Base-by-base conservation (phyloP, 2,797 vertebrate species). In the Xerus rutilus region DNA sequence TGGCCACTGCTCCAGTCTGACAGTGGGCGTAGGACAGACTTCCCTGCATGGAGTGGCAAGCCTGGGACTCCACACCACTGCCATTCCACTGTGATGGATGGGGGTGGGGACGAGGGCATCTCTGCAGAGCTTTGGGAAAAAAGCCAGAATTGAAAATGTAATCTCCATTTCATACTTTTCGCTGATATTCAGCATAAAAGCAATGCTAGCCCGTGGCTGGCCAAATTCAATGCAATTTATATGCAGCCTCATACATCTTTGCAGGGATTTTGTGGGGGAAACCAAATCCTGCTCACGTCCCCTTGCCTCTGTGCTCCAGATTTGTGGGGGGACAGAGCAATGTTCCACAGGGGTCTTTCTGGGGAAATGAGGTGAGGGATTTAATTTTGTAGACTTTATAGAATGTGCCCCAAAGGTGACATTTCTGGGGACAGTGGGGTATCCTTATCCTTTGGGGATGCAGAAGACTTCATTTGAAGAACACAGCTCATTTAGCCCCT, bases 121-220 rank as follows among this genome's bases (percentile, higher is more conserved):
- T 97, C 96, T 90, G 95, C 35, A 97, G 97, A 96, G 97, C 96
- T 97, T 97, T 97, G 96, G 96, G 97, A 95, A 97, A 96, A 97
- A 97, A 98, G 96, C 96, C 97, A 97, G 95, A 98, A 98, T 97
- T 96, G 97, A 98, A 98, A 98, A 98, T 97, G 98, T 97, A 98
- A 98, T 98, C 97, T 98, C 97, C 97, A 97, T 97, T 98, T 98
- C 97, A 98, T 97, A 98, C 98, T 98, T 97, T 98, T 97, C 92
- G 92, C 97, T 96, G 97, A 97, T 97, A 98, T 96, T 98, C 97
- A 98, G 98, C 97, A 98, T 97, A 98, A 98, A 98, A 98, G 98
- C 85, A 79, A 83, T 11, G 73, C 97, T 94, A 90, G 96, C 82
- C 95, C 76, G 85, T 96, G 94, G 91, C 93, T 6, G 72, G 92